Conservation (phyloP, 2,888 invertebrate species). For the Thysanoteuthis rhombus region DNA sequence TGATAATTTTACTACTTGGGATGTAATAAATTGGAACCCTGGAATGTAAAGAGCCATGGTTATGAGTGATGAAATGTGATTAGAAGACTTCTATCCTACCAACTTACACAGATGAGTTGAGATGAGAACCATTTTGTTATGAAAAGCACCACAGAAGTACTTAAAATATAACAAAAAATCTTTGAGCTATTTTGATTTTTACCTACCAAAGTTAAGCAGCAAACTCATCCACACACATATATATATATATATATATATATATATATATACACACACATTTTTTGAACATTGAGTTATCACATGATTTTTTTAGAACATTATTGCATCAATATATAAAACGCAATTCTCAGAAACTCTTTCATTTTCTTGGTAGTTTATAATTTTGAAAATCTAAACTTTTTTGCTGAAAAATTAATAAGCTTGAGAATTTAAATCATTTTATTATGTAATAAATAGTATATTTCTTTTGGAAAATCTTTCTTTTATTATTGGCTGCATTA, state of each 20-base stretch:
- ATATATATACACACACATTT: background rate
- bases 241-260: no score
- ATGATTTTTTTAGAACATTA: conserved; percentile 12
- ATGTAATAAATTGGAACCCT: background rate
- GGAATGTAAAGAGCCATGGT: background rate
- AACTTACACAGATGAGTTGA: background rate
- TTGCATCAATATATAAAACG: background rate
- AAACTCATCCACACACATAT: background rate
- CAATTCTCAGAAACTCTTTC: background rate
- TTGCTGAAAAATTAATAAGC: conserved; percentile 15
- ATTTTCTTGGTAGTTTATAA: conserved; percentile 23
- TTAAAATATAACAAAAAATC: background rate
- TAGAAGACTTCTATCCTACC: background rate
- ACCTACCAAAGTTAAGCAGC: background rate
- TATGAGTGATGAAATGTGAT: background rate
- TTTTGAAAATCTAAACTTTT: background rate
- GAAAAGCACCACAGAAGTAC: background rate
- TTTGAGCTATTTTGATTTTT: background rate
- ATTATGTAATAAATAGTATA: background rate
- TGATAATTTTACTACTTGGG: background rate
- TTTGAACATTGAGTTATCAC: background rate
- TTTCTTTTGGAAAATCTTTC: background rate
- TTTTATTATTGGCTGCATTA: no score
- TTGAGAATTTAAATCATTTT: background rate
- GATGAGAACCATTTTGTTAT: background rate